These are phyloP conservation scores for Lethenteron reissneri DNA, from an alignment of 2,113 vertebrate genomes.

Conservation along the genomic window DNA sequence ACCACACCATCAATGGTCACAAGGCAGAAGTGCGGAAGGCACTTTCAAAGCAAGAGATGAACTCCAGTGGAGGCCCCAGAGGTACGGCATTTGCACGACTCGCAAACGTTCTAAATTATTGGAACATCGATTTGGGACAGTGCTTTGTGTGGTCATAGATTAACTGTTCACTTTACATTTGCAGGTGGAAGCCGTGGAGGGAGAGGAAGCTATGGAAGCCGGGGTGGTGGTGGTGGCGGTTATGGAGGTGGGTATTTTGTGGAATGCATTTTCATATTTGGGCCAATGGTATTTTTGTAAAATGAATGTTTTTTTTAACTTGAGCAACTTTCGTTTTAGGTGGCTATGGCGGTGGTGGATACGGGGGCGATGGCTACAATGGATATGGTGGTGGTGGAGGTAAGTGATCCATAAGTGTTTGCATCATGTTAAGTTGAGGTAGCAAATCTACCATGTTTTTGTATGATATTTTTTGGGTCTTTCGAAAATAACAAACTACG, in stretches of 20 bases:
- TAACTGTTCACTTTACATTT: too few species aligned
- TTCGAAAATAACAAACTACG: too few species aligned
- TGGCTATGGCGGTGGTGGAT: not conserved
- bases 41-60: slow-evolving; percentile 61
- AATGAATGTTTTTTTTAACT: too few species aligned
- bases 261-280: too few species aligned
- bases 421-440: too few species aligned
- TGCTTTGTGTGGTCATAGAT: too few species aligned
- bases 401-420: not conserved
- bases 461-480: too few species aligned
- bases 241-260: not conserved
- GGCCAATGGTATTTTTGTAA: too few species aligned
- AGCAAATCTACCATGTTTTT: too few species aligned
- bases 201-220: not conserved
- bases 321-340: not conserved
- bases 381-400: slow-evolving; percentile 1
- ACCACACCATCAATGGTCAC: slow-evolving; percentile 61
- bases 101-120: too few species aligned
- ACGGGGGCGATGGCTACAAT: not conserved
- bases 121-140: too few species aligned
- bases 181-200: not conserved
- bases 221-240: not conserved
- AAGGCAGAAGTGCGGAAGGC: slow-evolving; percentile 82
- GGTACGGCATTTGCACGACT: too few species aligned
- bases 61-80: slow-evolving; percentile 15